Evolutionary conservation across 2,888 invertebrate species (phyloP), one percentile per base, ranked within the genome.

Genomic region (Cryptosula pallasiana): DNA sequence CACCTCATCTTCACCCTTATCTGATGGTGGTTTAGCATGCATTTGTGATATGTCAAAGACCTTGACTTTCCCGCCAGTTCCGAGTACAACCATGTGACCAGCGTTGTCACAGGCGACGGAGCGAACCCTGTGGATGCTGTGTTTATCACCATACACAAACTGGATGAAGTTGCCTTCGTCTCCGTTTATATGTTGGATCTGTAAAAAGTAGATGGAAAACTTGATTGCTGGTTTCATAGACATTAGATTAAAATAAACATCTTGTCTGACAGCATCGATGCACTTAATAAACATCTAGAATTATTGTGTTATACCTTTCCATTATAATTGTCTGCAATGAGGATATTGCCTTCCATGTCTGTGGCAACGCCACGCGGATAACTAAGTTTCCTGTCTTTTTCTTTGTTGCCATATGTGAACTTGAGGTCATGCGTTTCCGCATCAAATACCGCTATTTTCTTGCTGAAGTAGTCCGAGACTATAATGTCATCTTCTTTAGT

Each of bases 291-390:
- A n/a, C n/a, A n/a, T n/a, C n/a, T n/a, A n/a, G n/a, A n/a, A n/a
- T n/a, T n/a, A n/a, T n/a, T n/a, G 20, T 45, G 45, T 20, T 20
- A 13, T 54, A 70, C 70, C 70, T 70, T 70, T 23, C 70, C 70
- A 54, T 70, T 70, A 45, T 70, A 70, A 29, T 70, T 70, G 45
- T 70, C 70, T 25, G 70, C 70, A 25, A 70, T 32, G 3, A 70
- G 70, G 27, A 70, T 54, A 29, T 70, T 54, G 2, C 70, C 70
- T 3, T 27, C 9, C n/a, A 25, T 13, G 29, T 54, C 45, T 5
- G 70, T 70, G 3, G 45, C 25, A 13, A 70, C 70, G 2, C 70
- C 70, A 2, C 70, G 35, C 2, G 70, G 70, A 29, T 70, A 70
- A 29, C 70, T 36, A 35, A 70, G 45, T 23, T 36, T 70, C 32